Evolutionary conservation across 2,113 vertebrate genomes (phyloP).

Genomic region (Halichoeres trimaculatus): DNA sequence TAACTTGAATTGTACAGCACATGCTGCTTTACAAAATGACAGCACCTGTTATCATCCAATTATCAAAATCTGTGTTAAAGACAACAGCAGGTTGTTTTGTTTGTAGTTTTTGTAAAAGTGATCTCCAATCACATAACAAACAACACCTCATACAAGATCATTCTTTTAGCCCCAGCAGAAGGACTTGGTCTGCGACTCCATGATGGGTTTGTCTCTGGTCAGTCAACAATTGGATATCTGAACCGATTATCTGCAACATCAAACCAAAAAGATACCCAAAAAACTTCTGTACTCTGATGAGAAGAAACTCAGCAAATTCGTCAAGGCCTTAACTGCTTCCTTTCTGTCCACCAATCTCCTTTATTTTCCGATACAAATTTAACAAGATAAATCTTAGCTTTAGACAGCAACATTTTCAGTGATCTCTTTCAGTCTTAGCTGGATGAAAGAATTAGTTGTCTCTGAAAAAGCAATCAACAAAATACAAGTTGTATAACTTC

Average conservation of each 20-base stretch:
- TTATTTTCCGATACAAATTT: not conserved
- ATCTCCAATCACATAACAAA: conserved; percentile 33
- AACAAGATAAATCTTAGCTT: not conserved
- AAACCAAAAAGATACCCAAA: not conserved
- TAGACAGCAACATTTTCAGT: not conserved
- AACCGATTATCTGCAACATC: not conserved
- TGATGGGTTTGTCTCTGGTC: too few relatives aligned
- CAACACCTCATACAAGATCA: not conserved
- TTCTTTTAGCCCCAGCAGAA: not conserved
- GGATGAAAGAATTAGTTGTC: not conserved
- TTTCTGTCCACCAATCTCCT: not conserved
- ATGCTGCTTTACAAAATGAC: conserved; percentile 26
- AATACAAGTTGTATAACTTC: accelerated
- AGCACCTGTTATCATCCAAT: conserved; percentile 30
- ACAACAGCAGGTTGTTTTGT: conserved; percentile 30
- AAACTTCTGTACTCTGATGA: conserved; percentile 1
- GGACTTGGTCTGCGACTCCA: not conserved
- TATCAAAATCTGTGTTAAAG: conserved; percentile 24
- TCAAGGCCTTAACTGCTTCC: not conserved
- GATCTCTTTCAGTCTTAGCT: not conserved
- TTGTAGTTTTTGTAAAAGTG: conserved; percentile 26
- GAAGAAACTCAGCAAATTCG: not conserved
- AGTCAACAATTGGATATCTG: too few relatives aligned
- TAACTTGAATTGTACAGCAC: conserved; percentile 15
- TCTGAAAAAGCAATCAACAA: conserved; percentile 4